phyloP scores from a whole-genome alignment of 2,113 vertebrate genomes.

The Pollimyrus isidori region DNA sequence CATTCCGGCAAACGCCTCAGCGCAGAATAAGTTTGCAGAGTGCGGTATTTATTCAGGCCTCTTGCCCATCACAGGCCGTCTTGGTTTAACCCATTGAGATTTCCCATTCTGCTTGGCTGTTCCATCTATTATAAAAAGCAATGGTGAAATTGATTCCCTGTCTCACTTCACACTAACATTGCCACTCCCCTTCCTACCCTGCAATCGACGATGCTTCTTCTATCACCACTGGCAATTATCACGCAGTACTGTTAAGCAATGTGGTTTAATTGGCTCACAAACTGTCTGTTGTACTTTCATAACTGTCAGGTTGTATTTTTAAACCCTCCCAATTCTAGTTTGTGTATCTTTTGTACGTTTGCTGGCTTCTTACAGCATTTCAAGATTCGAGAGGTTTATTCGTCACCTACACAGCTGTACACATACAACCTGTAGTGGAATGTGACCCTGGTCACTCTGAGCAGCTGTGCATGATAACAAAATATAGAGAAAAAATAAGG shows the following conservation, averaged over 20 bases:
- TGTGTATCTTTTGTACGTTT: not conserved
- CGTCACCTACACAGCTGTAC: too few species aligned
- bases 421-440: too few species aligned
- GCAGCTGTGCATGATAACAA: too few species aligned
- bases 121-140: not conserved
- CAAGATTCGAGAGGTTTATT: too few species aligned
- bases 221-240: not conserved
- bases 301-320: not conserved
- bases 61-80: not conserved
- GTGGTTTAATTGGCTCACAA: not conserved
- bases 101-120: not conserved
- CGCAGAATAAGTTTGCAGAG: not conserved
- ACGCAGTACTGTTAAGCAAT: not conserved
- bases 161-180: not conserved
- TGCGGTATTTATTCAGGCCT: not conserved
- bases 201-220: not conserved
- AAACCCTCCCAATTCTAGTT: not conserved
- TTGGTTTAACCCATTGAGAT: not conserved
- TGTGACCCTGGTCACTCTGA: too few species aligned
- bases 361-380: not conserved
- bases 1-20: not conserved
- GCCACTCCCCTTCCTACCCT: not conserved
- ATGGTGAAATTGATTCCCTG: not conserved
- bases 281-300: not conserved
- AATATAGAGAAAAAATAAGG: too few species aligned